These are phyloP conservation scores for Morelia viridis DNA, from an alignment of 2,797 vertebrate genomes.

Conservation along the genomic window DNA sequence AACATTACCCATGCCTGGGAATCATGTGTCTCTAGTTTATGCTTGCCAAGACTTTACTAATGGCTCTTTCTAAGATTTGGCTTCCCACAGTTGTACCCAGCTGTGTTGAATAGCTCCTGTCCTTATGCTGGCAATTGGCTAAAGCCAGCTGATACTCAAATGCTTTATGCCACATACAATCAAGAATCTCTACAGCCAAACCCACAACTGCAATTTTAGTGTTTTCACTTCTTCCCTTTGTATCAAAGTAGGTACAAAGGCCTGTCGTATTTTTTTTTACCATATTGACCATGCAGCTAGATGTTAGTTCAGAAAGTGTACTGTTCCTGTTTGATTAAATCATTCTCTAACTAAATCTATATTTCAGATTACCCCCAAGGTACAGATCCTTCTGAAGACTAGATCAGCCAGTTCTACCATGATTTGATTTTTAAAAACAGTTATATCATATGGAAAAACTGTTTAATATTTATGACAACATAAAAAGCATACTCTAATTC, in stretches of 20 bases:
- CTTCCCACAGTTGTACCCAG: constrained; percentile 41
- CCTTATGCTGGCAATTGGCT: constrained; percentile 57
- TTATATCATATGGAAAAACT: background rate
- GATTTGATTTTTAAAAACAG: background rate
- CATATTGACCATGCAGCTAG: background rate
- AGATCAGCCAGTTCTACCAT: background rate
- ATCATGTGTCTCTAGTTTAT: background rate
- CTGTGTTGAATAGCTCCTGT: constrained; percentile 54
- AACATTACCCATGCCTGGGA: constrained; percentile 44
- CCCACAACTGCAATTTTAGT: background rate
- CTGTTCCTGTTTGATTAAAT: constrained; percentile 7
- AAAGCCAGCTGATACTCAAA: constrained; percentile 33
- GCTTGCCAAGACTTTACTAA: constrained; percentile 54
- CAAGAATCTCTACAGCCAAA: constrained; percentile 2
- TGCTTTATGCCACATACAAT: background rate
- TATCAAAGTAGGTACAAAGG: background rate
- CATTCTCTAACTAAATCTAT: background rate
- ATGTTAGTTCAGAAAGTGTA: background rate
- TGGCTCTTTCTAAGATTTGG: constrained; percentile 58
- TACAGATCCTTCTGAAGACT: background rate
- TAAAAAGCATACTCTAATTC: background rate
- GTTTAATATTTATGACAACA: background rate
- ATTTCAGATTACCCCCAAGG: background rate
- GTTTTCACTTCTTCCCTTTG: background rate
- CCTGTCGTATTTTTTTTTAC: background rate